These are phyloP conservation scores for Desoria tigrina DNA, from an alignment of 2,888 invertebrate genomes.

Conservation along the genomic window DNA sequence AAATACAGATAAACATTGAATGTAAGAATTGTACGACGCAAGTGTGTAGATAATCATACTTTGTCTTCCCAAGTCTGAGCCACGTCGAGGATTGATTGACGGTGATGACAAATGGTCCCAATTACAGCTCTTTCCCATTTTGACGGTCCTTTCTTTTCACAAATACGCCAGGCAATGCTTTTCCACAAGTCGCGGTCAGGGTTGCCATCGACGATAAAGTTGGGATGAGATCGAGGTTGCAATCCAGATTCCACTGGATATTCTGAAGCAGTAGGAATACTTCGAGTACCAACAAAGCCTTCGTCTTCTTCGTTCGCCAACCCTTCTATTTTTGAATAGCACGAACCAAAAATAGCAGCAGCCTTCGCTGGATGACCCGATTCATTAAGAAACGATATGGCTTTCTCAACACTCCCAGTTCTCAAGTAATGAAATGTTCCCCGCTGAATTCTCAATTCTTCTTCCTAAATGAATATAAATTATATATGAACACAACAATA, in stretches of 20 bases:
- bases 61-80: slow-evolving; percentile 50
- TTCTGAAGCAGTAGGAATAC: neutral
- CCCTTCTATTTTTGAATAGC: slow-evolving; percentile 20
- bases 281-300: neutral
- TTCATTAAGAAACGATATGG: slow-evolving; percentile 36
- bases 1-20: slow-evolving; percentile 7
- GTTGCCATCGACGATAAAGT: slow-evolving; percentile 39
- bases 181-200: slow-evolving; percentile 46
- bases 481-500: slow-evolving; percentile 7
- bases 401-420: slow-evolving; percentile 35
- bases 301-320: neutral
- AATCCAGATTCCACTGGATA: slow-evolving; percentile 7
- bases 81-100: slow-evolving; percentile 44
- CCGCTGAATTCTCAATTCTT: slow-evolving; percentile 40
- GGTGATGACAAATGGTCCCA: slow-evolving; percentile 47
- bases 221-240: slow-evolving; percentile 9
- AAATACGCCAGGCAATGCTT: slow-evolving; percentile 42
- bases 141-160: slow-evolving; percentile 45
- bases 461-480: slow-evolving; percentile 37
- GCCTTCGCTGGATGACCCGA: slow-evolving; percentile 46
- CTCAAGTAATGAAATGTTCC: slow-evolving; percentile 48
- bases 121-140: slow-evolving; percentile 47
- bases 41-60: slow-evolving; percentile 23
- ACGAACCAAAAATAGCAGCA: slow-evolving; percentile 35
- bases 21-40: neutral